Base-by-base conservation (phyloP, 1,140 invertebrate species). In the Drosophila azteca region DNA sequence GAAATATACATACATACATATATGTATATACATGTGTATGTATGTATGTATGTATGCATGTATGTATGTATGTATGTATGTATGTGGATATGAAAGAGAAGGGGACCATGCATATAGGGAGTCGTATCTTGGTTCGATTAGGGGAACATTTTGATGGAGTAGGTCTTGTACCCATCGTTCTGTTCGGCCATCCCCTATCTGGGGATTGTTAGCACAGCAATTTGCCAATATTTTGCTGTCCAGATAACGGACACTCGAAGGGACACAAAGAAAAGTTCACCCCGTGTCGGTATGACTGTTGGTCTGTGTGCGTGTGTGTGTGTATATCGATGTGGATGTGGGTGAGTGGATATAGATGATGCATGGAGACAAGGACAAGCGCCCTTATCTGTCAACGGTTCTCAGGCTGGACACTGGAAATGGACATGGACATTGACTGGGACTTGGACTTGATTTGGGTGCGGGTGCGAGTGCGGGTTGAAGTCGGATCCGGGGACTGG, bases 201-300 rank as follows among this genome's bases (percentile, higher is more conserved):
- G 51, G 41, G 31, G 51, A 31, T 64, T 73, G 59, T 74, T 67
- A 44, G 68, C 51, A 13, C 70, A 74, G 71, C 70, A 76, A 76
- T 76, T 76, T 76, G 71, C 71, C 62, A 76, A 76, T 76, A 76
- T 76, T 75, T 75, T 67, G 39, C 50, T 76, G 73, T 76, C 55
- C 53, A 60, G 54, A 60, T 75, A 63, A 74, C 49, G 31, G 5
- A 50, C 44, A 54, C 49, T 67, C 62, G 60, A 76, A 35, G 41
- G 39, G 17, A 54, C 49, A 76, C 62, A 75, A 76, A 43, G 41
- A 41, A 20, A 54, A 44, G 39, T 74, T 51, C 35, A 44, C 22
- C 61, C 35, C 11, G 52, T 41, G 46, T 52, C n/a, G 15, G 26
- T 9, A 44, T 39, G 29, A 13, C 24, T 44, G 24, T 57, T 29